These are phyloP conservation scores for Tyrophagus putrescentiae DNA, from an alignment of 1,140 invertebrate species.

Conservation along the genomic window DNA sequence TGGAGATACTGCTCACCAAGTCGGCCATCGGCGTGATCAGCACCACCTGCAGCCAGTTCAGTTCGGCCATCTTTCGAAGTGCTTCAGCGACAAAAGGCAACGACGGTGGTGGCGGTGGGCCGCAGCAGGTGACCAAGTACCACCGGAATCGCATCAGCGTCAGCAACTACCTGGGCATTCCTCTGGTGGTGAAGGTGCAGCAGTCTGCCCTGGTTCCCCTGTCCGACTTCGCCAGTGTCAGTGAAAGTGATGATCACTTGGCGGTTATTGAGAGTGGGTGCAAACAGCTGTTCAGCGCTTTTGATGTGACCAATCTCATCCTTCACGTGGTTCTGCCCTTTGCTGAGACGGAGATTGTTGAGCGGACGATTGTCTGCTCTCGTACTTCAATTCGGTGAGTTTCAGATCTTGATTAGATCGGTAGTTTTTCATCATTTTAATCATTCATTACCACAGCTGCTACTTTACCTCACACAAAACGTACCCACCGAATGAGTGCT, in stretches of 20 bases:
- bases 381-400: slow-evolving; percentile 8
- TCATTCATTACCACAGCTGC: neutral
- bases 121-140: too few relatives aligned
- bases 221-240: neutral
- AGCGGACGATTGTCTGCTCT: neutral
- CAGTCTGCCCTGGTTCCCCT: slow-evolving; percentile 9
- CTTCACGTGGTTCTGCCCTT: neutral
- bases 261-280: neutral
- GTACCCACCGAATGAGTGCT: slow-evolving; percentile 19
- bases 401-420: neutral
- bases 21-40: slow-evolving; percentile 57
- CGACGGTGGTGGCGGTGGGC: too few relatives aligned
- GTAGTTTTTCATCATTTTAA: neutral
- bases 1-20: slow-evolving; percentile 77
- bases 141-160: too few relatives aligned
- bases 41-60: slow-evolving; percentile 40
- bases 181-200: neutral
- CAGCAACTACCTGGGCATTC: slow-evolving; percentile 24
- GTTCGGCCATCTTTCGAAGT: slow-evolving; percentile 31
- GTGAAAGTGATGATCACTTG: neutral
- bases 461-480: neutral
- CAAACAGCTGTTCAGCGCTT: neutral
- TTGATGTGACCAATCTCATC: neutral
- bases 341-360: neutral
- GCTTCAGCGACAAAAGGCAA: neutral